Conservation (phyloP, 2,888 invertebrate species). For the Rapana venosa region DNA sequence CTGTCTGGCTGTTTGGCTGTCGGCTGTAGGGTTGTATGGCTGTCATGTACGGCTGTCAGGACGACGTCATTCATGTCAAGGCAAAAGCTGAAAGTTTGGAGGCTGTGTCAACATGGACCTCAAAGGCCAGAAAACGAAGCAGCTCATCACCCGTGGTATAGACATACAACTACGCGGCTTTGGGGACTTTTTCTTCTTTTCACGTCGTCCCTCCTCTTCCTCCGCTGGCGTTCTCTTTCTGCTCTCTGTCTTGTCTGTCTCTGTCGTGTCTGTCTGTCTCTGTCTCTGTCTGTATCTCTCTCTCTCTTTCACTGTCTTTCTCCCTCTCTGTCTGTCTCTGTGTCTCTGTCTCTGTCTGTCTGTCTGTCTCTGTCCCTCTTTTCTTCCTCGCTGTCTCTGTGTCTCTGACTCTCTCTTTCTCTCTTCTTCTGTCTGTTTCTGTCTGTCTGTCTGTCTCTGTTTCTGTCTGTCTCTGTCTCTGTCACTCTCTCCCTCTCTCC, state of each 20-base stretch:
- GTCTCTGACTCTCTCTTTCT: too few relatives aligned
- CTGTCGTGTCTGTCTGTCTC: too few relatives aligned
- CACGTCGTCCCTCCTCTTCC: neutral
- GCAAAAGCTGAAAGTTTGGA: constrained; percentile 41
- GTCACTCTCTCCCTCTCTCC: too few relatives aligned
- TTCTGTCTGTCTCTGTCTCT: too few relatives aligned
- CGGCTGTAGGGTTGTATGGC: neutral
- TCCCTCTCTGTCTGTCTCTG: neutral
- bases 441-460: too few relatives aligned
- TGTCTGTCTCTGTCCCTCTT: too few relatives aligned
- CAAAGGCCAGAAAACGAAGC: neutral
- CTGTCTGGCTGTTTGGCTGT: constrained; percentile 23
- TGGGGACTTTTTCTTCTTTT: neutral
- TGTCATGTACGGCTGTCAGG: constrained; percentile 33
- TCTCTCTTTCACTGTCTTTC: neutral
- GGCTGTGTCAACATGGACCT: constrained; percentile 29
- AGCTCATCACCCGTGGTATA: neutral
- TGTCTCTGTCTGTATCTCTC: too few relatives aligned
- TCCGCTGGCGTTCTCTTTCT: neutral
- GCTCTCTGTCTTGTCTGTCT: too few relatives aligned
- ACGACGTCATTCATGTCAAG: constrained; percentile 34
- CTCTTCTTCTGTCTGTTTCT: too few relatives aligned
- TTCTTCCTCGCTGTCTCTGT: too few relatives aligned
- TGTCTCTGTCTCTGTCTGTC: neutral
- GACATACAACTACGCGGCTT: neutral